Conservation (phyloP, 2,888 invertebrate genomes). For the Galerucella nymphaeae region DNA sequence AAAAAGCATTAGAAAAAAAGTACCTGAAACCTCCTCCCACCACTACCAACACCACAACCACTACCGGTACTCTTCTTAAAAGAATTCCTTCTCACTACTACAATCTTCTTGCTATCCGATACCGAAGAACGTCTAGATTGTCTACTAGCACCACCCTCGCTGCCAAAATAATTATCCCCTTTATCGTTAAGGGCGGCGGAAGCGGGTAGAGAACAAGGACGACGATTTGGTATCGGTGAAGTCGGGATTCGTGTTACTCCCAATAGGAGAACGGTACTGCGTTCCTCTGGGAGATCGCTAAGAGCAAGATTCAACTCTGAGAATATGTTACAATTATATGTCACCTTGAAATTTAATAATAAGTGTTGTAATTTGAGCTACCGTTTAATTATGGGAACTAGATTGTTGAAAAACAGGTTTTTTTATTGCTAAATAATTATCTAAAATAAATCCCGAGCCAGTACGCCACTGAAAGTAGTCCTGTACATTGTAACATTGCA, state of each 20-base stretch:
- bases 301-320: slow-evolving; percentile 36
- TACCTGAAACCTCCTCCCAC: slow-evolving; percentile 22
- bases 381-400: not conserved
- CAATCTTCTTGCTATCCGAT: slow-evolving; percentile 59
- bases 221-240: slow-evolving; percentile 60
- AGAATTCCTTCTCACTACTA: slow-evolving; percentile 61
- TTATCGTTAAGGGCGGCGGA: slow-evolving; percentile 11
- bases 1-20: slow-evolving; percentile 15
- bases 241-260: slow-evolving; percentile 71
- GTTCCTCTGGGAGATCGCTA: slow-evolving; percentile 74
- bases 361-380: not conserved
- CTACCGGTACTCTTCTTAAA: slow-evolving; percentile 59
- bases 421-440: not conserved
- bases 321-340: not conserved
- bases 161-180: not conserved
- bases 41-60: slow-evolving; percentile 13
- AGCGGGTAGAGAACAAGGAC: slow-evolving; percentile 45
- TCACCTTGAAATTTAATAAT: not conserved
- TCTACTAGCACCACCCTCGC: slow-evolving; percentile 18
- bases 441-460: too few species aligned
- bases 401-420: not conserved
- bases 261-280: slow-evolving; percentile 71
- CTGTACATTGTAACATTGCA: too few species aligned
- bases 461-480: too few species aligned
- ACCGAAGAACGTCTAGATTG: slow-evolving; percentile 48